Conservation (phyloP, 2,888 invertebrate species). For the Folsomia manolachei region DNA sequence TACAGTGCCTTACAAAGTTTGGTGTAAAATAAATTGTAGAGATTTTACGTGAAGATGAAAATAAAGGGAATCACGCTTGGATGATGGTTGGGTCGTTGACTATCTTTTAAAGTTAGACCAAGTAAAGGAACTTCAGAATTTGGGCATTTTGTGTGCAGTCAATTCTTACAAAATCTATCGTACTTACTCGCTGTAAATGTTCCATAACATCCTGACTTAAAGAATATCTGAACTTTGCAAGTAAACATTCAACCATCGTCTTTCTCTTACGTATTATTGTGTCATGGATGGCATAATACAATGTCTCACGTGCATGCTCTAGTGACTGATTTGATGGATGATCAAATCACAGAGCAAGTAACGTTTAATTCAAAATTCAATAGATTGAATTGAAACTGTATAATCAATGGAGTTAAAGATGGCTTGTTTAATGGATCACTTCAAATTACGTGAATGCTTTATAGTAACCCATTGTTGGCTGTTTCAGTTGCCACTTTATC, state of each 20-base stretch:
- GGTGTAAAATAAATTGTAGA: not conserved
- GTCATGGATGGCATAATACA: not conserved
- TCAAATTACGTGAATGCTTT: not conserved
- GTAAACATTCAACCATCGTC: not conserved
- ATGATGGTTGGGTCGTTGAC: slow-evolving; percentile 5
- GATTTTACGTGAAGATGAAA: not conserved
- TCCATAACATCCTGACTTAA: not conserved
- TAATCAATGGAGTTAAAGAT: not conserved
- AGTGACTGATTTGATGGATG: not conserved
- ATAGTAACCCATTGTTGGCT: not conserved
- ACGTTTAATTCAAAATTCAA: not conserved
- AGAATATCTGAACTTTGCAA: not conserved
- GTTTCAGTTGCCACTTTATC: not conserved
- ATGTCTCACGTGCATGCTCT: not conserved
- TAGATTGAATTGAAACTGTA: not conserved
- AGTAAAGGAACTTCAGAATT: too few species aligned
- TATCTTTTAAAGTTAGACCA: too few species aligned
- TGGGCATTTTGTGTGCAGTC: not conserved
- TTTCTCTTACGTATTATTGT: not conserved
- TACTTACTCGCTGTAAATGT: not conserved
- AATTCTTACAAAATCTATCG: not conserved
- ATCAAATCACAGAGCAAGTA: not conserved
- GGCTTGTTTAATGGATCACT: not conserved
- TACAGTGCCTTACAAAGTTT: too few species aligned
- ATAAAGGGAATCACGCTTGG: slow-evolving; percentile 12